Percentiles rank a stretch among this genome's conserved stretches.
phyloP scores from a whole-genome alignment of 2,888 invertebrate genomes.

The Drosophila prolongata region DNA sequence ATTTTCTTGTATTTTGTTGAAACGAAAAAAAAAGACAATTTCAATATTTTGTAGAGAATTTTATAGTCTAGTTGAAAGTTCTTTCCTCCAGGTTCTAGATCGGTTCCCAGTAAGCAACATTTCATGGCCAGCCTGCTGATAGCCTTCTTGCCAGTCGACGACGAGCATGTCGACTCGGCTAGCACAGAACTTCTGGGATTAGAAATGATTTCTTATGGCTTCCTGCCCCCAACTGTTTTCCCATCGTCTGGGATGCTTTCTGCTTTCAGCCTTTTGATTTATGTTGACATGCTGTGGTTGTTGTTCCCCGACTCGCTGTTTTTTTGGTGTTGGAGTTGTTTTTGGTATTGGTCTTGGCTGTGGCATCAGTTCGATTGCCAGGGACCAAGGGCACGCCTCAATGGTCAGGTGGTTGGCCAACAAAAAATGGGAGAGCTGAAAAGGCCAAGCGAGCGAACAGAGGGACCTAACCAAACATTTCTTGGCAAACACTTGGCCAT shows the following conservation, averaged over 20 bases:
- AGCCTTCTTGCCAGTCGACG: conserved; percentile 50
- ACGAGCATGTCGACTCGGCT: conserved; percentile 44
- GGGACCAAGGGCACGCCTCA: conserved; percentile 67
- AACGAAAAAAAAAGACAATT: too few relatives aligned
- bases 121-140: conserved; percentile 63
- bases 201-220: conserved; percentile 77
- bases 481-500: conserved; percentile 79
- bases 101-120: conserved; percentile 66
- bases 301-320: conserved; percentile 27
- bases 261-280: conserved; percentile 77
- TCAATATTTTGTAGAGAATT: background rate
- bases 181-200: conserved; percentile 74
- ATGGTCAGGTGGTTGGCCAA: conserved; percentile 65
- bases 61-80: background rate
- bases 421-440: conserved; percentile 40
- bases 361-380: conserved; percentile 56
- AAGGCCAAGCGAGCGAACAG: background rate
- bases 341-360: conserved; percentile 38
- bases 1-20: too few relatives aligned
- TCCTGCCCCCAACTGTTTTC: conserved; percentile 18
- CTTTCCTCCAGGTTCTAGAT: conserved; percentile 2
- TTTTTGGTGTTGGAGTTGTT: conserved; percentile 34
- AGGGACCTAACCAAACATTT: conserved; percentile 70
- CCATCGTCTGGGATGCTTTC: conserved; percentile 35
- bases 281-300: conserved; percentile 78